Base-by-base conservation (phyloP, 2,888 invertebrate genomes). In the Apamea monoglypha region DNA sequence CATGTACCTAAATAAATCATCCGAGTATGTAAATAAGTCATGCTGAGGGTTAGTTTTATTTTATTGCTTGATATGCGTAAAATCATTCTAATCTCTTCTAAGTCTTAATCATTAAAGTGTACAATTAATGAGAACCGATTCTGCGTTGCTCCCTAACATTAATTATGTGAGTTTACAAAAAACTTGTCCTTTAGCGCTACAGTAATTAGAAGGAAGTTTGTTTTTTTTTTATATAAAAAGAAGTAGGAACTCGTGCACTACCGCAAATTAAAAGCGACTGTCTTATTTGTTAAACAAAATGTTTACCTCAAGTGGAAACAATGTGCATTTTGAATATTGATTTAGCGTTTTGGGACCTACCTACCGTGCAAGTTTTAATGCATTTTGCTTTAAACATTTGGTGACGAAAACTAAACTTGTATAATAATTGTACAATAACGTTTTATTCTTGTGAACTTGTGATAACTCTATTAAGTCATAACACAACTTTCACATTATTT, bases 1-100 rank as follows among this genome's bases (percentile, higher is more conserved):
- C 32, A 81, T 73, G 64, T 85, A 29, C 59, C 59, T 61, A 73
- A 69, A 82, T 72, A 69, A 56, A 80, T 85, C 40, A 81, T 63
- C 29, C 56, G 18, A 78, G 47, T 68, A 61, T 63, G 56, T 63
- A 67, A 69, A 53, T 61, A 71, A 53, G 44, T 79, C 40, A 36
- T 64, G 36, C 40, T 72, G 61, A 40, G 50, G 32, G 69, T 59
- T 53, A 47, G 56, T 82, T 70, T 61, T 32, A 68, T 76, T 44
- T 29, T 16, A 74, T 80, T 81, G 63, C 82, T 75, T 85, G 59
- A 53, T 70, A 50, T 53, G n/a, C 29, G 6, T 64, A n/a, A n/a
- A n/a, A n/a, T n/a, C n/a, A n/a, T n/a, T n/a, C n/a, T n/a, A n/a
- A n/a, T n/a, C n/a, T n/a, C n/a, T n/a, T n/a, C n/a, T n/a, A n/a